Percentiles rank a stretch among this genome's conserved stretches.
These are phyloP conservation scores for Empis stercorea DNA, from an alignment of 2,888 invertebrate genomes.

Conservation along the genomic window DNA sequence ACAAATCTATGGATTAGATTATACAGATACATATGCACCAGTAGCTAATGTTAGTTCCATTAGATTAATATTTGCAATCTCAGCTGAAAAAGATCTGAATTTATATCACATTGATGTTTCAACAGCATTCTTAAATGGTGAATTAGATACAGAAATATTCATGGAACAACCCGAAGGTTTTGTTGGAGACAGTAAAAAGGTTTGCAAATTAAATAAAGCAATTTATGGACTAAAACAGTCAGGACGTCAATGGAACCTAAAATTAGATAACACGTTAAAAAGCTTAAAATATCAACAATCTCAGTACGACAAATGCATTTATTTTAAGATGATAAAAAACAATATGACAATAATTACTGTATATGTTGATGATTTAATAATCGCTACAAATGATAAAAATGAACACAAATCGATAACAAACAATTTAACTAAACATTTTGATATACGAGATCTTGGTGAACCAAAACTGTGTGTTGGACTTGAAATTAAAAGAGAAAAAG, in stretches of 20 bases:
- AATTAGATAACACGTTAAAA: conserved; percentile 5
- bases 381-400: conserved; percentile 3
- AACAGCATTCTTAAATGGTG: conserved; percentile 3
- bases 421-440: conserved; percentile 4
- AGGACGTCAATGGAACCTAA: conserved; percentile 3
- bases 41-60: conserved; percentile 6
- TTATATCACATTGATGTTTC: conserved; percentile 2
- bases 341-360: conserved; percentile 4
- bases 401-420: background rate
- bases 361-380: conserved; percentile 4
- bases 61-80: too few relatives aligned
- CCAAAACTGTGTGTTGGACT: conserved; percentile 7
- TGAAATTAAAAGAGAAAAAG: conserved; percentile 5
- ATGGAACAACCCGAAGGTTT: conserved; percentile 9
- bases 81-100: conserved; percentile 1
- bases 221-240: conserved; percentile 6
- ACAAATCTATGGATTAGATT: conserved; percentile 4
- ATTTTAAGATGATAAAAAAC: background rate
- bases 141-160: conserved; percentile 4
- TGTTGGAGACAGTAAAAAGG: conserved; percentile 2
- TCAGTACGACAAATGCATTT: conserved; percentile 6
- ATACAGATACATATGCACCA: conserved; percentile 6
- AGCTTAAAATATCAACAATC: background rate
- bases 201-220: conserved; percentile 7
- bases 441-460: conserved; percentile 7